Base-by-base conservation (phyloP, 2,797 vertebrate species). In the Saxicola maurus region DNA sequence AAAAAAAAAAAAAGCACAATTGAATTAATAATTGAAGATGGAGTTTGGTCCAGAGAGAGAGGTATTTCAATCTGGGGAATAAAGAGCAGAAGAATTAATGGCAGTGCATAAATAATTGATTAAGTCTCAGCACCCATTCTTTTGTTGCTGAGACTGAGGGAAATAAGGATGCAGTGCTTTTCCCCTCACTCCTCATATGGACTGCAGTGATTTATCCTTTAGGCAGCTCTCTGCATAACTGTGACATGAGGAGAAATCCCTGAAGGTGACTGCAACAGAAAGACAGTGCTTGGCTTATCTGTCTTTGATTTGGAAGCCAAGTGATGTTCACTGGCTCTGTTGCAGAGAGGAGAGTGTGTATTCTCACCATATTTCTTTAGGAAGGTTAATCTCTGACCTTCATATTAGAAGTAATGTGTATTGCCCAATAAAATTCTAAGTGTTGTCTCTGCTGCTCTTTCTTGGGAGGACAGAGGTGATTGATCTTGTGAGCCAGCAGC, bases 41-140 rank as follows among this genome's bases (percentile, higher is more conserved):
- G 61, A 80, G 20, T 61, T 89, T 46, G 24, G 57, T 82, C 30
- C 43, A 65, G 53, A 71, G 61, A 76, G 43, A 51, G 42, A 30
- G 3, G 15, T 51, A 46, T 77, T 89, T 92, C 30, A 80, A 14
- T 67, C 38, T 77, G 15, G 38, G 38, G 21, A 92, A 74, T 82
- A 67, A 80, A 42, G 35, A 94, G 33, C 57, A 85, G 66, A 6
- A 86, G 61, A 23, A 69, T 13, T 71, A 94, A 90, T 87, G 49
- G 38, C 57, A 74, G 11, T 79, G 51, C 28, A 40, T 90, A 82
- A 92, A 86, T 92, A 89, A 89, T 90, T 80, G 69, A 91, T 87
- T 43, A 74, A 57, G 13, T 51, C 61, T 80, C n/a, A 11, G 35
- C 49, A 91, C 68, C 52, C 12, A 0, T 52, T 43, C 24, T 81